Percentiles rank a stretch among this genome's conserved stretches.
phyloP scores from a whole-genome alignment of 2,888 invertebrate species.

The Drosophila melanosoma region DNA sequence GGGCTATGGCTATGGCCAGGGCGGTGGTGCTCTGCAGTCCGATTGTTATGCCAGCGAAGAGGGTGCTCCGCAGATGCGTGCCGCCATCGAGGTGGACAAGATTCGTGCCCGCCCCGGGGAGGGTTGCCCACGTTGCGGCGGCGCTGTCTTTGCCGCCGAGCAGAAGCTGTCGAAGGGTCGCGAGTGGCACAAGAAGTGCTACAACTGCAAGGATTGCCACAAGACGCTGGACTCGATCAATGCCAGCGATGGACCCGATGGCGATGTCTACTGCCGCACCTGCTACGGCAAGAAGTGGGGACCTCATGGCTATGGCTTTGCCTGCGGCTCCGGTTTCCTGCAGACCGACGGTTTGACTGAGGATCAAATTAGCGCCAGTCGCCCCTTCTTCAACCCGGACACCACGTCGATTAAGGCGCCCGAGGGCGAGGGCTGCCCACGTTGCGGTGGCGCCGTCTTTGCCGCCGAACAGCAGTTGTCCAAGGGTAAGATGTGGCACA shows the following conservation, averaged over 20 bases:
- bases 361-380: conserved; percentile 91
- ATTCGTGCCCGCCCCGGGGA: conserved; percentile 94
- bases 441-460: conserved; percentile 97
- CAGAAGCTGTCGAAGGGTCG: conserved; percentile 95
- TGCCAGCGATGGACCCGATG: conserved; percentile 97
- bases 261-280: conserved; percentile 97
- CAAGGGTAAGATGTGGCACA: conserved; percentile 98
- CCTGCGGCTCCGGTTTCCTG: conserved; percentile 96
- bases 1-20: conserved; percentile 98
- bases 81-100: conserved; percentile 91
- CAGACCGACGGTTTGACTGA: conserved; percentile 96
- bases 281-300: conserved; percentile 99
- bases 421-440: conserved; percentile 95
- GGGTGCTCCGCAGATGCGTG: conserved; percentile 86
- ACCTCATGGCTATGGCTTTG: conserved; percentile 98
- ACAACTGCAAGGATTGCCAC: conserved; percentile 96
- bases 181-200: conserved; percentile 97
- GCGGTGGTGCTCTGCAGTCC: conserved; percentile 96
- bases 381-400: conserved; percentile 94
- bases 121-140: conserved; percentile 95
- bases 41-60: conserved; percentile 91
- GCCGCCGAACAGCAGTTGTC: conserved; percentile 98
- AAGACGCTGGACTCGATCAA: conserved; percentile 98
- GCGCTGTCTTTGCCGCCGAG: conserved; percentile 97
- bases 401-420: conserved; percentile 95